Percentiles rank a stretch among this genome's conserved stretches.
phyloP scores from a whole-genome alignment of 2,113 vertebrate species.

The Pelecanoides urinatrix region DNA sequence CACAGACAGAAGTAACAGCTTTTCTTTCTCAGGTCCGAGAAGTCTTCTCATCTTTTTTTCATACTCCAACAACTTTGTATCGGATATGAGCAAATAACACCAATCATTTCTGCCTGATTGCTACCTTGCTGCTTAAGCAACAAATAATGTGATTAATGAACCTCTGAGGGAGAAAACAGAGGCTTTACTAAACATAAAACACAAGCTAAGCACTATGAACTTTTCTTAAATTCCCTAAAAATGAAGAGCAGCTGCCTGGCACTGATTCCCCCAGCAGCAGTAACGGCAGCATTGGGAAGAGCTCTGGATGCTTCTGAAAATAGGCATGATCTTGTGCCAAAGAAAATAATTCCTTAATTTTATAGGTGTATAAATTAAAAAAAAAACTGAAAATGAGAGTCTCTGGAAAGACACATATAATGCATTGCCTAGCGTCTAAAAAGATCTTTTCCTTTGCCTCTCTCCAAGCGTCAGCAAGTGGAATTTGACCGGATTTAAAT shows the following conservation, averaged over 20 bases:
- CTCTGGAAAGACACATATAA: neutral
- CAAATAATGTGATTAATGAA: neutral
- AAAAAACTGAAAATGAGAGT: neutral
- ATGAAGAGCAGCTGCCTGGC: constrained; percentile 55
- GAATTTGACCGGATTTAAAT: neutral
- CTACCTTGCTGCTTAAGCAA: neutral
- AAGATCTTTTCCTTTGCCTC: neutral
- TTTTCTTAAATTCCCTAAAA: constrained; percentile 18
- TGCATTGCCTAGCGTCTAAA: neutral
- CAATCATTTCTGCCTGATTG: neutral
- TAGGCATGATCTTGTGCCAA: neutral
- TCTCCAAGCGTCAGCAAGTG: neutral
- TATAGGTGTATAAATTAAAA: neutral
- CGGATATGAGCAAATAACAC: neutral
- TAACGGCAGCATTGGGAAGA: neutral
- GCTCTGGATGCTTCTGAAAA: constrained; percentile 22
- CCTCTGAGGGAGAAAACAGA: neutral
- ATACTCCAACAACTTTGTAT: neutral
- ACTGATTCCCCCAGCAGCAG: neutral
- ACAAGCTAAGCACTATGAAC: neutral
- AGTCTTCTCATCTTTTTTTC: neutral
- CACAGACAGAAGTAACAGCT: neutral
- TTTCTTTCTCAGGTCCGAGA: neutral
- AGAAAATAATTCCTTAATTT: constrained; percentile 25
- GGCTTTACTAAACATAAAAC: neutral